Percentiles rank a stretch among this genome's conserved stretches.
phyloP scores from a whole-genome alignment of 2,888 invertebrate genomes.

The Sminthurides aquaticus region DNA sequence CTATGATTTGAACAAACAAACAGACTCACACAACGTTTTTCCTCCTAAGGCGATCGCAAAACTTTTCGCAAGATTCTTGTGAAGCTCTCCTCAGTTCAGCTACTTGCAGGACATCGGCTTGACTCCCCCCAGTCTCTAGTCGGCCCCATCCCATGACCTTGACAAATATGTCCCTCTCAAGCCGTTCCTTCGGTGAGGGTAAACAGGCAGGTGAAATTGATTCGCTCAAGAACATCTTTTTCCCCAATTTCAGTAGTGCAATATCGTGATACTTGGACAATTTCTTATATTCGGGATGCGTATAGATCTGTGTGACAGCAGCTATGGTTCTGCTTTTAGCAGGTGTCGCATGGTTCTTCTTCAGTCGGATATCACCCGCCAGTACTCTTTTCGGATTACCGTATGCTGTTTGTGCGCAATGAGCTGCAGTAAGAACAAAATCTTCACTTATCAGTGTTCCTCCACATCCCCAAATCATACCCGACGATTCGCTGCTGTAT shows the following conservation, averaged over 20 bases:
- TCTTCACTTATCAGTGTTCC: slow-evolving; percentile 37
- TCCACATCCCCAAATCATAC: slow-evolving; percentile 36
- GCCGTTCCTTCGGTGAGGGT: slow-evolving; percentile 51
- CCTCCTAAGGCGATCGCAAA: neutral
- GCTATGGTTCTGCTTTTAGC: neutral
- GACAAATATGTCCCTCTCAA: slow-evolving; percentile 22
- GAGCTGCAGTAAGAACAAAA: slow-evolving; percentile 32
- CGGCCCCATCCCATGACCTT: slow-evolving; percentile 34
- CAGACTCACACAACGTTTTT: neutral
- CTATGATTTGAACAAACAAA: neutral
- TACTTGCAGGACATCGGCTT: neutral
- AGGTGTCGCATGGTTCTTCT: neutral
- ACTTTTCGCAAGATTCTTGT: neutral
- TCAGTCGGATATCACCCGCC: neutral
- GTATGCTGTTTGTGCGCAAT: neutral
- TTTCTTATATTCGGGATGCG: slow-evolving; percentile 31
- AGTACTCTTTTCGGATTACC: neutral
- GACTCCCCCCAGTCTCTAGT: slow-evolving; percentile 27
- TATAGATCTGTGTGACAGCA: slow-evolving; percentile 21
- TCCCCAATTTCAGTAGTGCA: slow-evolving; percentile 31
- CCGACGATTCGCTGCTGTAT: too few relatives aligned
- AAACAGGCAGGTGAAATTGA: slow-evolving; percentile 51
- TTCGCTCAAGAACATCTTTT: slow-evolving; percentile 26
- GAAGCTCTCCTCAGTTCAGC: neutral
- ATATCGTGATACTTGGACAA: slow-evolving; percentile 37